These are phyloP conservation scores for Neodontobutis hainanensis DNA, from an alignment of 2,113 vertebrate species.

Conservation along the genomic window DNA sequence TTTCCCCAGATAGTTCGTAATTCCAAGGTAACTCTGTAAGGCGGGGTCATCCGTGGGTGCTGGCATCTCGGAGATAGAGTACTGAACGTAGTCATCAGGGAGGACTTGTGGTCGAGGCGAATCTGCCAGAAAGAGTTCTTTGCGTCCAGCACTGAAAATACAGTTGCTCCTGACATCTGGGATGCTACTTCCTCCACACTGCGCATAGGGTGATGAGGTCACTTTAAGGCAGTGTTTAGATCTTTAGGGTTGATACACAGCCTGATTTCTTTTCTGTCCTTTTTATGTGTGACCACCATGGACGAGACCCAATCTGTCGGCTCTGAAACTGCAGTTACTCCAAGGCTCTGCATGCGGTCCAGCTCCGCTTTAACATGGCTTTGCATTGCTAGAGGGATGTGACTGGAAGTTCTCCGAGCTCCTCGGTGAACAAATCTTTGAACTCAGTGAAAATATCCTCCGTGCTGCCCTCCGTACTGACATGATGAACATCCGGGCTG, in stretches of 20 bases:
- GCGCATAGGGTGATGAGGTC: background rate
- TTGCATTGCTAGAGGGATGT: too few relatives aligned
- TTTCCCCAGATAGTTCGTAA: conserved; percentile 12
- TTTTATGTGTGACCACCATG: conserved; percentile 11
- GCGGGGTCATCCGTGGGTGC: background rate
- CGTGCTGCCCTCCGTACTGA: too few relatives aligned
- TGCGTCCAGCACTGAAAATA: conserved; percentile 9
- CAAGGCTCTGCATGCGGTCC: too few relatives aligned
- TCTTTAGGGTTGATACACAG: conserved; percentile 19
- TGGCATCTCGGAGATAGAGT: background rate
- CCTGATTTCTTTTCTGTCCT: conserved; percentile 12
- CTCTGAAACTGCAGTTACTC: too few relatives aligned
- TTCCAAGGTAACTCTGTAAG: conserved; percentile 11
- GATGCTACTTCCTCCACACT: background rate
- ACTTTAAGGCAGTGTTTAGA: background rate
- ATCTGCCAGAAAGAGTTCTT: conserved; percentile 34
- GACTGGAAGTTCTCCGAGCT: too few relatives aligned
- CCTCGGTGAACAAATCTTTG: too few relatives aligned
- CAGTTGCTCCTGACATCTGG: background rate
- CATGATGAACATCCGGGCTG: background rate
- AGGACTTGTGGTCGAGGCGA: accelerated
- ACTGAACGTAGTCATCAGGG: conserved; percentile 4
- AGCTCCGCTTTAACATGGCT: too few relatives aligned
- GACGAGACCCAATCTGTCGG: conserved; percentile 8
- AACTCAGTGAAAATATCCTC: too few relatives aligned